These are phyloP conservation scores for Corydoras sp. DNA, from an alignment of 2,113 vertebrate species.

Conservation along the genomic window DNA sequence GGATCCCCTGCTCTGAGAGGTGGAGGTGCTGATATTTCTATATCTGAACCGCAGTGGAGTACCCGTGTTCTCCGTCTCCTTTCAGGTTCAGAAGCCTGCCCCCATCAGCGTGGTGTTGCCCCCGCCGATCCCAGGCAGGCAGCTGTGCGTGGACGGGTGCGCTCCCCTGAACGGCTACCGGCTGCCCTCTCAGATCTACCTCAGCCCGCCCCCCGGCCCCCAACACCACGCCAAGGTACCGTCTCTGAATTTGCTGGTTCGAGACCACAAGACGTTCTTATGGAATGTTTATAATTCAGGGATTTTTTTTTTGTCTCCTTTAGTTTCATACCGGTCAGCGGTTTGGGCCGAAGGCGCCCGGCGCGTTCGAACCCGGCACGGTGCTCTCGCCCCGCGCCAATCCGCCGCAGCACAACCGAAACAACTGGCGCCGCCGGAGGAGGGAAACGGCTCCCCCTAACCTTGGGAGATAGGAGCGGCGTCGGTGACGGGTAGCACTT, in stretches of 20 bases:
- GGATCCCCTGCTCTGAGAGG: too few species aligned
- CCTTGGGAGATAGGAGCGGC: conserved; percentile 77
- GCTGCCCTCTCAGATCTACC: conserved; percentile 59
- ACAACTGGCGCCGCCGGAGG: conserved; percentile 83
- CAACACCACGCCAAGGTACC: conserved; percentile 69
- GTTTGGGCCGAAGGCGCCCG: conserved; percentile 79
- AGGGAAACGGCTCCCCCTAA: conserved; percentile 85
- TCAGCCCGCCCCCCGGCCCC: conserved; percentile 61
- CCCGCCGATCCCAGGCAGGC: conserved; percentile 69
- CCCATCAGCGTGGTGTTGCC: conserved; percentile 54
- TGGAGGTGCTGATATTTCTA: not conserved
- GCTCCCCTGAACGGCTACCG: conserved; percentile 60
- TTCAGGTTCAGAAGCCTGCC: conserved; percentile 60
- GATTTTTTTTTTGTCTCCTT: conserved; percentile 29
- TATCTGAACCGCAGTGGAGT: too few species aligned
- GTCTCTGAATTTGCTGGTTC: not conserved
- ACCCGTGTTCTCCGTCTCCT: not conserved
- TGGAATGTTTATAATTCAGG: conserved; percentile 12
- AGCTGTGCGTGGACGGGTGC: conserved; percentile 65
- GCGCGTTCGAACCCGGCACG: conserved; percentile 66
- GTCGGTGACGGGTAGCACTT: conserved; percentile 30
- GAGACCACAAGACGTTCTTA: not conserved
- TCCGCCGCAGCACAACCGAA: conserved; percentile 79
- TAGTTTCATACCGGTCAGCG: conserved; percentile 75
- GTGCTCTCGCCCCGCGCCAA: conserved; percentile 58